Base-by-base conservation (phyloP, 2,888 invertebrate species). In the Psylliodes chrysocephalus region DNA sequence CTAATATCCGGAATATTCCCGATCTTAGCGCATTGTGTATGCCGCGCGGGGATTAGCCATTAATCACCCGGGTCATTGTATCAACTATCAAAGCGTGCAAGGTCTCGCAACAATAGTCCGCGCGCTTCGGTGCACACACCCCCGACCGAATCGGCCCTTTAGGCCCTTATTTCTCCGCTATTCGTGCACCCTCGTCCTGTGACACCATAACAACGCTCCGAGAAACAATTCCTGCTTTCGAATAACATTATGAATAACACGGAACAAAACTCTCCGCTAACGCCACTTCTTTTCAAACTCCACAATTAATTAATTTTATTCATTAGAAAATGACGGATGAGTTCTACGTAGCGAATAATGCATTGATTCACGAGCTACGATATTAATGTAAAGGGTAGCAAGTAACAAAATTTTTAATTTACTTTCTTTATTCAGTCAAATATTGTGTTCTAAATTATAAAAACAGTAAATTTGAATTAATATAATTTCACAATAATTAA, bases 21-120 rank as follows among this genome's bases (percentile, higher is more conserved):
- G 81, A 81, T 81, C 80, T 81, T 81, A 67, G 79, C 79, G 81
- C 82, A 82, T 82, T 83, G 82, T 82, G 82, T 81, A 82, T 82
- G 81, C 82, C 78, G 80, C 80, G 81, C 81, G 81, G 81, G 82
- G 82, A 82, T 83, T 82, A 82, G 79, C 80, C 82, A 83, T 83
- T 83, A 82, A 83, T 83, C 83, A 82, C 82, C 69, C 76, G 78
- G 82, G 82, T 83, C 83, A 83, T 83, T 83, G 83, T 83, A 83
- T 83, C 83, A 83, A 82, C 82, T 83, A 83, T 83, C 82, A 83
- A 82, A 83, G 80, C 81, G 80, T 78, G 81, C 80, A 79, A 81
- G 80, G 82, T 80, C 78, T 80, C 81, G 81, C 81, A 81, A 82
- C 82, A 82, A 80, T 80, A 76, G 79, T 77, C 78, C 75, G 78